phyloP scores from a whole-genome alignment of 2,888 invertebrate species.

The Dichetophora obliterata region DNA sequence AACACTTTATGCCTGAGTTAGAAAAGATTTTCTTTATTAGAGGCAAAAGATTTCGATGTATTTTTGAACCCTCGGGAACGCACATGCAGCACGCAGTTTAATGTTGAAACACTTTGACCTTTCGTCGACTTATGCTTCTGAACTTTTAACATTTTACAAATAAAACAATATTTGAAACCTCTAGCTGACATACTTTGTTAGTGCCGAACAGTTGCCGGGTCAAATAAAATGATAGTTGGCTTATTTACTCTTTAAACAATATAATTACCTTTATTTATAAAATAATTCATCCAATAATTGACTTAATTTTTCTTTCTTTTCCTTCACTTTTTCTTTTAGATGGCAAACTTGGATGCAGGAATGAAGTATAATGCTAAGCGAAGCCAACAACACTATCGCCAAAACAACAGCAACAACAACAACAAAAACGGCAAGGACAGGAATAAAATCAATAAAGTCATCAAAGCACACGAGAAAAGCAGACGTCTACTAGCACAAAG shows the following conservation, averaged over 20 bases:
- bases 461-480: neutral
- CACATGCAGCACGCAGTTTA: neutral
- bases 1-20: too few relatives aligned
- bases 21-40: too few relatives aligned
- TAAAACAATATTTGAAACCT: too few relatives aligned
- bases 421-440: neutral
- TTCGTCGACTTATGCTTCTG: constrained; percentile 13
- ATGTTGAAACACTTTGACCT: constrained; percentile 21
- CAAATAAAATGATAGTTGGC: neutral
- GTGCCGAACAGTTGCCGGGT: neutral
- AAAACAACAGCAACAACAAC: constrained; percentile 24
- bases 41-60: too few relatives aligned
- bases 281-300: neutral
- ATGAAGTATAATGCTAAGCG: constrained; percentile 5
- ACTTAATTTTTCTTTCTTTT: neutral
- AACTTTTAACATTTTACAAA: constrained; percentile 22
- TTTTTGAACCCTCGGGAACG: neutral
- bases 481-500: constrained; percentile 6
- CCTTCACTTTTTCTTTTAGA: constrained; percentile 14
- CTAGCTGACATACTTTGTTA: too few relatives aligned
- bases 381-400: neutral
- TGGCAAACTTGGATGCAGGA: neutral
- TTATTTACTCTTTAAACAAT: neutral
- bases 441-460: constrained; percentile 28
- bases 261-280: neutral